Conservation (phyloP, 2,797 vertebrate species). For the Syngnathus rostellatus region DNA sequence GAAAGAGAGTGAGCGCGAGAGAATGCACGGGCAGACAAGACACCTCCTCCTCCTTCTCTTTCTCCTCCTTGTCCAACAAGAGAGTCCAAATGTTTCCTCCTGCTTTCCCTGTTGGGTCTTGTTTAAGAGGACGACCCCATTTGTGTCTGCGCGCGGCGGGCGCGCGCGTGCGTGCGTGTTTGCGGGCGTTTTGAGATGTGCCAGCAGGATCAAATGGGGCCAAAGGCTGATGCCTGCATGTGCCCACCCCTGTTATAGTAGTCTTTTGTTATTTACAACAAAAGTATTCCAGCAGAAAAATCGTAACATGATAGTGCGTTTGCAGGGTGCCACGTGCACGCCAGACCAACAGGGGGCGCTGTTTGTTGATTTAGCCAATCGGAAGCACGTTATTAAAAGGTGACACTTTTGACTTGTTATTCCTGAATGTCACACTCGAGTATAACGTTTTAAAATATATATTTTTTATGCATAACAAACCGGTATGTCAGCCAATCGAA, state of each 20-base stretch:
- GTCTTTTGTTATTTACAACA: not conserved
- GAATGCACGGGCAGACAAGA: conserved; percentile 59
- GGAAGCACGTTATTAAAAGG: not conserved
- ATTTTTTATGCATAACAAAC: not conserved
- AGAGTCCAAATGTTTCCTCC: conserved; percentile 71
- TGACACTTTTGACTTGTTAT: not conserved
- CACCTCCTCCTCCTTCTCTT: conserved; percentile 68
- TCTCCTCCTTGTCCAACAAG: conserved; percentile 60
- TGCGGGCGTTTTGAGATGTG: conserved; percentile 34
- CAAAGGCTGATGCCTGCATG: not conserved
- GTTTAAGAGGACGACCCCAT: conserved; percentile 75
- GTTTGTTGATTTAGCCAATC: not conserved
- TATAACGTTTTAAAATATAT: not conserved
- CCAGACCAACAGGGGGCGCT: not conserved
- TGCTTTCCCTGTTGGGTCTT: conserved; percentile 32
- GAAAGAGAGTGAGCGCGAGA: conserved; percentile 64
- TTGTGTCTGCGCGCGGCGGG: conserved; percentile 72
- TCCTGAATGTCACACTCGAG: not conserved
- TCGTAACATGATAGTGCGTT: not conserved
- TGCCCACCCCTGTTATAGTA: not conserved
- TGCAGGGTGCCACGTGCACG: not conserved
- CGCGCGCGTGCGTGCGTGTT: conserved; percentile 52
- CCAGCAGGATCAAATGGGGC: not conserved
- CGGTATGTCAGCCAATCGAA: not conserved
- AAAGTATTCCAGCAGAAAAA: not conserved